phyloP scores from a whole-genome alignment of 2,888 invertebrate species.

The Phengaris alcon region DNA sequence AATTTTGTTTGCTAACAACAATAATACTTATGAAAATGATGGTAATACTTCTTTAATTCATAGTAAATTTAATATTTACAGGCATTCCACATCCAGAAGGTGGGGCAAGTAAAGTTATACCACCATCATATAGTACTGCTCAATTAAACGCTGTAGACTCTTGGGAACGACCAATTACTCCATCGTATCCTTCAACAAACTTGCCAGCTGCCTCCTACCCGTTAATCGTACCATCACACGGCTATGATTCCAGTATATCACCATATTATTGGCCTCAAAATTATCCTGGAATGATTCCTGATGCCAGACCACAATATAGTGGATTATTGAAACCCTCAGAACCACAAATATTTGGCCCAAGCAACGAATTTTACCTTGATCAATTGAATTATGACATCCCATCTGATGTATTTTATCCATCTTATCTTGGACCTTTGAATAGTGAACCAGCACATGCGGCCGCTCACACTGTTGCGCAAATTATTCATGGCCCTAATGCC shows the following conservation, averaged over 20 bases:
- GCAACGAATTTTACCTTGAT: neutral
- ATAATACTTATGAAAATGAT: neutral
- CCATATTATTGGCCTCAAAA: neutral
- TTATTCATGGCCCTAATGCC: neutral
- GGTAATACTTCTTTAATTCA: neutral
- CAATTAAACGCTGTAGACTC: neutral
- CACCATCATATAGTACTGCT: neutral
- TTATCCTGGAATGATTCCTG: neutral
- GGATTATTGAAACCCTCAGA: no score
- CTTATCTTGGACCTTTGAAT: neutral
- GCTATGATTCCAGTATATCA: neutral
- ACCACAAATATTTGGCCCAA: neutral
- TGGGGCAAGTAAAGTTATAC: neutral
- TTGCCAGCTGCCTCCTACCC: neutral
- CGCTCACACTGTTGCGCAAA: neutral
- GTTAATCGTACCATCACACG: neutral
- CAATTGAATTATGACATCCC: neutral
- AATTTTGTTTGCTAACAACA: neutral
- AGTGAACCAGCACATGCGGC: neutral
- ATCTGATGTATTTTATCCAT: neutral
- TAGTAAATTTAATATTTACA: neutral
- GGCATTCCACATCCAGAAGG: neutral
- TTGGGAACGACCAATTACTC: neutral
- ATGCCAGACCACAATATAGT: neutral
- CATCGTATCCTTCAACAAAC: constrained; percentile 1